Conservation (phyloP, 2,888 invertebrate species). For the Argynnis bischoffii region DNA sequence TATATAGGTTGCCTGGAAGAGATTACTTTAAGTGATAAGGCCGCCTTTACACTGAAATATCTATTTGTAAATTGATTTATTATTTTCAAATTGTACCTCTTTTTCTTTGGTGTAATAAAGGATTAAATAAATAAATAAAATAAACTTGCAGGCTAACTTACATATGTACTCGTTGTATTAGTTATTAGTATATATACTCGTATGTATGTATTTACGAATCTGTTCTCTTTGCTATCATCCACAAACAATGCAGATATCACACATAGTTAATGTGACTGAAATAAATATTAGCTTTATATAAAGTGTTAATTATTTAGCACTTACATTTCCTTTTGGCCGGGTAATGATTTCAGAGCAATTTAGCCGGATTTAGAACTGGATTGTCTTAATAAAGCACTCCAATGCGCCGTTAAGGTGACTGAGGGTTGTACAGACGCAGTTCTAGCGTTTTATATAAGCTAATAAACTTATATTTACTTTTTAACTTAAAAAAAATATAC, state of each 20-base stretch:
- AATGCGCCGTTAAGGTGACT: constrained; percentile 37
- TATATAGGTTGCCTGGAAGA: too few relatives aligned
- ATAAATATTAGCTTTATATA: constrained; percentile 17
- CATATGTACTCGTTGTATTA: too few relatives aligned
- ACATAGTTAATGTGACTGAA: constrained; percentile 14
- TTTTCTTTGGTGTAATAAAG: too few relatives aligned
- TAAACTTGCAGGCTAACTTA: too few relatives aligned
- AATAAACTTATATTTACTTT: background rate
- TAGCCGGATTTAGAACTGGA: constrained; percentile 37
- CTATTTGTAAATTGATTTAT: too few relatives aligned
- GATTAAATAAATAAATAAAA: too few relatives aligned
- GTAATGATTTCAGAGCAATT: constrained; percentile 31
- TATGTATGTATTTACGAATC: background rate
- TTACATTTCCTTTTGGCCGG: constrained; percentile 17
- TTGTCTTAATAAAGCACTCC: constrained; percentile 42
- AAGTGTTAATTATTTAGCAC: constrained; percentile 26
- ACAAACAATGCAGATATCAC: constrained; percentile 2
- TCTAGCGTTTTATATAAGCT: constrained; percentile 15
- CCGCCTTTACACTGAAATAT: too few relatives aligned
- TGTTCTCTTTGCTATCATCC: background rate
- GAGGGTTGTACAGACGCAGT: constrained; percentile 21
- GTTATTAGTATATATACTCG: background rate
- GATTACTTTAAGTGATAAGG: too few relatives aligned
- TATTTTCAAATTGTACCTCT: too few relatives aligned
- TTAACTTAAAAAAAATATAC: too few relatives aligned